phyloP scores from a whole-genome alignment of 2,113 vertebrate genomes.

The Apistogramma diplotaenia region DNA sequence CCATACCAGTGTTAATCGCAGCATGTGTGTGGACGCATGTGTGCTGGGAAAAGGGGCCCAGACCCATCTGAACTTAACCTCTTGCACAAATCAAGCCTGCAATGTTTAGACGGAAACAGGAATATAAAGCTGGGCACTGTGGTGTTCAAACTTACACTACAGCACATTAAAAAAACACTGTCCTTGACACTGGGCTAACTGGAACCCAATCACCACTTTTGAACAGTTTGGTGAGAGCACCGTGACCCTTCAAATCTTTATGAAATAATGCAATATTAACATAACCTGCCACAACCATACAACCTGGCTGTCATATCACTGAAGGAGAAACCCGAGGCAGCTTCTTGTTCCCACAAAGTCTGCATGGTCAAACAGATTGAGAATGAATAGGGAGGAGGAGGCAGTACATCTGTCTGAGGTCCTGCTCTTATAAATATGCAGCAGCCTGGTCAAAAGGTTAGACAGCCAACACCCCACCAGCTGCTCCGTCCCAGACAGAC shows the following conservation, averaged over 20 bases:
- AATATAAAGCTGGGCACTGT: background rate
- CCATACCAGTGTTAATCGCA: slow-evolving; percentile 65
- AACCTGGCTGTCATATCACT: background rate
- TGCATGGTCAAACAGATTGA: background rate
- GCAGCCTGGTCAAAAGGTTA: slow-evolving; percentile 42
- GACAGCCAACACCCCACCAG: slow-evolving; percentile 28
- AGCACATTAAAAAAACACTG: background rate
- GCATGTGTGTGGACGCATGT: background rate
- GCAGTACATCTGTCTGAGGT: slow-evolving; percentile 28
- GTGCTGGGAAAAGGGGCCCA: slow-evolving; percentile 20
- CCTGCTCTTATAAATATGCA: slow-evolving; percentile 59
- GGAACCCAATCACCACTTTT: background rate
- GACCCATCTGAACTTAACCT: background rate
- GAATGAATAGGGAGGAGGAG: background rate
- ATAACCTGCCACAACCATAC: background rate
- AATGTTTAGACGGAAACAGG: slow-evolving; percentile 16
- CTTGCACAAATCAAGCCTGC: background rate
- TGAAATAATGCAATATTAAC: background rate
- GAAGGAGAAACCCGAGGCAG: background rate
- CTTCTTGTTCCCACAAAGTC: background rate
- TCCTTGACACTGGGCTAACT: background rate
- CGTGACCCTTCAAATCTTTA: background rate
- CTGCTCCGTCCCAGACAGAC: slow-evolving; percentile 31
- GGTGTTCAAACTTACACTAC: background rate
- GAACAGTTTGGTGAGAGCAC: background rate